Conservation (phyloP, 2,797 vertebrate genomes). For the Notoglanidium macrostoma region DNA sequence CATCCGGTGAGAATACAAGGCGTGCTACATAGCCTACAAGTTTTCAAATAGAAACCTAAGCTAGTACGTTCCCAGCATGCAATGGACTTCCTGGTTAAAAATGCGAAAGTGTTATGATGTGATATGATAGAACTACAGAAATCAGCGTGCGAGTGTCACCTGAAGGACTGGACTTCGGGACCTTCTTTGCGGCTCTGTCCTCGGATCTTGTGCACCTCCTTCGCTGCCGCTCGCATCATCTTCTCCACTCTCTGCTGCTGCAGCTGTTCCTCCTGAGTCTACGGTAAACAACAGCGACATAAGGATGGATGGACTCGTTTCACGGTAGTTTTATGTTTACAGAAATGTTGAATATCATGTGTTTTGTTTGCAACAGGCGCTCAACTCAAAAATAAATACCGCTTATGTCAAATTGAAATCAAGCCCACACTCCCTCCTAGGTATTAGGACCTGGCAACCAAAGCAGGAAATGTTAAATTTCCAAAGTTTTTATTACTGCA, state of each 20-base stretch:
- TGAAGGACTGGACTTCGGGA: conserved; percentile 92
- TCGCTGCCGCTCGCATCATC: conserved; percentile 93
- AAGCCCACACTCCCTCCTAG: not conserved
- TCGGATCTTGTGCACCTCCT: conserved; percentile 91
- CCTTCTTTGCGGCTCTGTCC: conserved; percentile 91
- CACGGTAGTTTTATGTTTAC: not conserved
- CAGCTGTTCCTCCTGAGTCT: conserved; percentile 82
- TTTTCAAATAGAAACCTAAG: not conserved
- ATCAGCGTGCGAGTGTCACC: conserved; percentile 68
- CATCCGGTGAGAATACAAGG: not conserved
- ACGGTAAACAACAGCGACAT: not conserved
- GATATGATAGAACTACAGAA: not conserved
- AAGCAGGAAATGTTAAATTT: not conserved
- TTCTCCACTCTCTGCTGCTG: conserved; percentile 88
- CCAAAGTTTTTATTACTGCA: not conserved
- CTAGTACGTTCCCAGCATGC: not conserved
- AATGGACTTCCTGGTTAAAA: not conserved
- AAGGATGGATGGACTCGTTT: not conserved
- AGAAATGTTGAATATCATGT: not conserved
- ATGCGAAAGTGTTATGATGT: not conserved
- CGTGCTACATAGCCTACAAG: not conserved
- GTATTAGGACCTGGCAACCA: not conserved
- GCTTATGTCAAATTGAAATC: not conserved
- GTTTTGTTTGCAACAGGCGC: not conserved
- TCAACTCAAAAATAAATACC: not conserved